phyloP scores from a whole-genome alignment of 2,797 vertebrate genomes.

The Chelonia mydas region DNA sequence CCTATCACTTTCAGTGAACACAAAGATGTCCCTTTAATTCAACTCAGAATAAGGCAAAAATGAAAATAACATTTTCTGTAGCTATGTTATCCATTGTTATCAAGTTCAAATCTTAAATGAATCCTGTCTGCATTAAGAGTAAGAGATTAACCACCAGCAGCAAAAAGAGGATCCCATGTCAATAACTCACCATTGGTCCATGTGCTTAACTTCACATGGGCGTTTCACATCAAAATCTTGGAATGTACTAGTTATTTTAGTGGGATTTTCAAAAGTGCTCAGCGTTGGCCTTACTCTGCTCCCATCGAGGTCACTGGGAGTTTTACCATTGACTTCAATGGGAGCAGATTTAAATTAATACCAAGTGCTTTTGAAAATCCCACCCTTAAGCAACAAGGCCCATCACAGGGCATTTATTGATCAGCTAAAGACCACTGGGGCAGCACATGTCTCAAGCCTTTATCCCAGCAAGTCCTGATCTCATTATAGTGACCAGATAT shows the following conservation, averaged over 20 bases:
- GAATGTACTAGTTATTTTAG: background rate
- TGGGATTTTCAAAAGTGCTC: background rate
- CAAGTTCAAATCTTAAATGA: background rate
- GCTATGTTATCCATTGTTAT: background rate
- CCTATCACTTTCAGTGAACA: slow-evolving; percentile 78
- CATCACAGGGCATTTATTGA: background rate
- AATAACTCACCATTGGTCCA: background rate
- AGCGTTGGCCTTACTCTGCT: background rate
- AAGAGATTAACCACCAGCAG: background rate
- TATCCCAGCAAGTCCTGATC: background rate
- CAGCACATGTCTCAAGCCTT: background rate
- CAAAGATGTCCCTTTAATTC: background rate
- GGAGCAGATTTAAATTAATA: background rate
- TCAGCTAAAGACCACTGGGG: background rate
- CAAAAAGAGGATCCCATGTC: background rate
- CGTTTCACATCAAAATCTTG: background rate
- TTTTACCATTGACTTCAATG: background rate
- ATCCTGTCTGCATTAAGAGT: background rate
- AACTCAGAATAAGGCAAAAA: background rate
- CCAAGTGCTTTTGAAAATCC: background rate
- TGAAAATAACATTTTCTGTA: background rate
- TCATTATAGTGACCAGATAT: background rate
- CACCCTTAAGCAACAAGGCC: background rate
- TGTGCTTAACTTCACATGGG: background rate
- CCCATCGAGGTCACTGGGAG: background rate